Conservation (phyloP, 2,888 invertebrate genomes). For the Erebia epiphron region DNA sequence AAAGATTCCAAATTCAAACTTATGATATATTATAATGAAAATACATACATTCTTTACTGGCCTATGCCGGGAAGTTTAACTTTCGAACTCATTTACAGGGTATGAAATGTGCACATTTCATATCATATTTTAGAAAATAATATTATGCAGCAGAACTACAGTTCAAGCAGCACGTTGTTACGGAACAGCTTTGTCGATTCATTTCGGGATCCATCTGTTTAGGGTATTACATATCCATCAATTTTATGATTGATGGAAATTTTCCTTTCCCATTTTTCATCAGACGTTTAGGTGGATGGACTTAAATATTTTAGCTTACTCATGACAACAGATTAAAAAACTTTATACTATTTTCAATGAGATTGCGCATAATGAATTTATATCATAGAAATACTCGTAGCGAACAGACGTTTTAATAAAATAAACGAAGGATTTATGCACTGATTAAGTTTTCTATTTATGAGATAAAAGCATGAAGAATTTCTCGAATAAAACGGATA, state of each 20-base stretch:
- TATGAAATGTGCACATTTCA: no score
- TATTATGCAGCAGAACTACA: no score
- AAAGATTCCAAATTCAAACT: no score
- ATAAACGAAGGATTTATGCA: not conserved
- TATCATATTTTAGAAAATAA: not conserved
- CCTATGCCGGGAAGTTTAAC: no score
- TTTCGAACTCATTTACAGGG: no score
- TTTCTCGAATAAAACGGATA: not conserved
- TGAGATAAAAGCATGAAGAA: not conserved
- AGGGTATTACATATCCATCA: not conserved
- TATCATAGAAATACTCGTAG: no score
- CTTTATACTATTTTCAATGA: not conserved
- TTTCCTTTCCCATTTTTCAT: not conserved
- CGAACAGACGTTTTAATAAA: not conserved
- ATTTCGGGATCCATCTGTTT: not conserved
- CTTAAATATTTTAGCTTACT: not conserved
- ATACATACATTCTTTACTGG: no score
- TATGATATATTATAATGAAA: no score
- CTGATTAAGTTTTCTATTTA: not conserved
- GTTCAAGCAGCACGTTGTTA: no score
- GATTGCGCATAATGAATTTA: no score
- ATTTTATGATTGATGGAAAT: no score
- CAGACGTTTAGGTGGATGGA: not conserved
- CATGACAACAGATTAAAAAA: slow-evolving; percentile 6
- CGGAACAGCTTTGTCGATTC: no score